Percentiles rank a stretch among this genome's conserved stretches.
phyloP scores from a whole-genome alignment of 2,888 invertebrate genomes.

The Trimorus sp. region DNA sequence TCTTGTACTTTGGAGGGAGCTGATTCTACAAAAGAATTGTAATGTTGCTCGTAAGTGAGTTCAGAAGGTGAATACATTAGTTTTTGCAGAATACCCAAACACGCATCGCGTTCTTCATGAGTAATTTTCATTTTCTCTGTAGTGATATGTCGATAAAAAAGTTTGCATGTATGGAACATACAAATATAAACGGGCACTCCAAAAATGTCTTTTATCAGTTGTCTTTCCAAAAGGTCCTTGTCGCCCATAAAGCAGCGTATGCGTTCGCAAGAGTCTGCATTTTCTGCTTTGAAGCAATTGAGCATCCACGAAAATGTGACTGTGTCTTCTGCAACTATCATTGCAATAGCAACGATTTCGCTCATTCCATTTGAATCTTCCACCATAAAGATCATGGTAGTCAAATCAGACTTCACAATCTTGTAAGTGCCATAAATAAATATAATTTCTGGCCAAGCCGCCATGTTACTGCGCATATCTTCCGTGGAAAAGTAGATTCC shows the following conservation, averaged over 20 bases:
- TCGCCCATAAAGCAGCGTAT: constrained; percentile 16
- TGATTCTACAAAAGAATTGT: neutral
- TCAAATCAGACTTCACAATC: neutral
- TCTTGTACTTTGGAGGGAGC: neutral
- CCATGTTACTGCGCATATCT: neutral
- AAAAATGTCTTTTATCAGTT: neutral
- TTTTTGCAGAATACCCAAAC: no score
- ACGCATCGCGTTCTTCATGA: no score
- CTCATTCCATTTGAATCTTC: neutral
- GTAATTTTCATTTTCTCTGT: constrained; percentile 15
- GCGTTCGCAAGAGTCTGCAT: neutral
- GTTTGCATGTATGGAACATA: constrained; percentile 3
- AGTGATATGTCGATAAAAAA: neutral
- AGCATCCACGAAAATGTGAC: constrained; percentile 1
- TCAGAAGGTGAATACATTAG: no score
- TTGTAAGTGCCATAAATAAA: neutral
- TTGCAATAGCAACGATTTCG: neutral
- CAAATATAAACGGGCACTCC: constrained; percentile 1
- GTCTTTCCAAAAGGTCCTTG: neutral
- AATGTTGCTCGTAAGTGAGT: neutral
- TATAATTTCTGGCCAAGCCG: neutral
- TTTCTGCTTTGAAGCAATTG: constrained; percentile 7
- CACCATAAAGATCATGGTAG: neutral
- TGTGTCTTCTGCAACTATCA: neutral
- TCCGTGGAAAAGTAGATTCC: neutral